phyloP scores from a whole-genome alignment of 2,888 invertebrate species.

The Agonopterix heracliana region DNA sequence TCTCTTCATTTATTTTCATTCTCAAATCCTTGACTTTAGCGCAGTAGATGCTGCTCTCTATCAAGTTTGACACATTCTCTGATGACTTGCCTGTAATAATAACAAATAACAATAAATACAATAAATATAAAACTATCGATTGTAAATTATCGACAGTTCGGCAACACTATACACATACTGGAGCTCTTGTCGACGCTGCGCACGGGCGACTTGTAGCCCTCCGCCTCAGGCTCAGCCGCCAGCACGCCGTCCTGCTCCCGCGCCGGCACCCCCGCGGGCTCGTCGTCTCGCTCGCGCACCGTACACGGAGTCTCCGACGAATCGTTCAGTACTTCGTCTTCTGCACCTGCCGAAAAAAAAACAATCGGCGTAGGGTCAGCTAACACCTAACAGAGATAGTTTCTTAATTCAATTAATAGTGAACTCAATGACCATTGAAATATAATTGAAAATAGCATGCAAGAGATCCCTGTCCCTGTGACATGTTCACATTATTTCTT shows the following conservation, averaged over 20 bases:
- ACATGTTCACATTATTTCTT: no score
- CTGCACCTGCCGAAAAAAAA: slow-evolving; percentile 29
- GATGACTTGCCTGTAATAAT: slow-evolving; percentile 31
- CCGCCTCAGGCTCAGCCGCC: not conserved
- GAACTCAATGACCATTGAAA: no score
- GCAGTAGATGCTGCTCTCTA: slow-evolving; percentile 59
- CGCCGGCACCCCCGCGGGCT: not conserved
- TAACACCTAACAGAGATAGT: no score
- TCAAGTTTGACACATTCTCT: slow-evolving; percentile 37
- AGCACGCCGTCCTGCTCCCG: not conserved
- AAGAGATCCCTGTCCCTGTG: no score
- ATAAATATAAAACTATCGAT: not conserved
- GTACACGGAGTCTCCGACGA: slow-evolving; percentile 39
- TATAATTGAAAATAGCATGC: no score
- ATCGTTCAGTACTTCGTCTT: slow-evolving; percentile 33
- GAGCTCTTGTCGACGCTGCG: not conserved
- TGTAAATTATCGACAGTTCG: not conserved
- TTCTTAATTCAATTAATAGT: no score
- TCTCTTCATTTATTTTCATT: slow-evolving; percentile 46
- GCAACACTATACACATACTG: not conserved
- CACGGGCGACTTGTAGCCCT: not conserved
- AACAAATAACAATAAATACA: not conserved
- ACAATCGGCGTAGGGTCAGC: no score
- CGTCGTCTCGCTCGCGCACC: slow-evolving; percentile 34
- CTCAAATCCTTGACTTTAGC: slow-evolving; percentile 56